Percentiles rank a stretch among this genome's conserved stretches.
phyloP scores from a whole-genome alignment of 2,113 vertebrate species.

The Sander lucioperca region DNA sequence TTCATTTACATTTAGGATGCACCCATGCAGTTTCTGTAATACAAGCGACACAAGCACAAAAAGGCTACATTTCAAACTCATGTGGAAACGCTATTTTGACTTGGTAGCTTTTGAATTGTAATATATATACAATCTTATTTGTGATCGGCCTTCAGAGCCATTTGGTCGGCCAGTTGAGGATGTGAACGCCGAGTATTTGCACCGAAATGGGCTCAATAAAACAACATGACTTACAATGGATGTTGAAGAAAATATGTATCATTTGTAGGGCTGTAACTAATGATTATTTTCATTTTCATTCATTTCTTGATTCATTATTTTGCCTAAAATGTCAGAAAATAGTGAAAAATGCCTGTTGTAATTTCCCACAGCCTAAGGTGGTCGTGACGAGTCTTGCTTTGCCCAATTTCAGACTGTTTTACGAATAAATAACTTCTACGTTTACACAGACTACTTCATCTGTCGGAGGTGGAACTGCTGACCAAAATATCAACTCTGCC shows the following conservation, averaged over 20 bases:
- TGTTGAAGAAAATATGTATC: accelerated
- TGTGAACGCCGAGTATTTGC: background rate
- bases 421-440: background rate
- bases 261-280: background rate
- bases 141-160: conserved; percentile 3
- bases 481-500: background rate
- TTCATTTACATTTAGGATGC: conserved; percentile 48
- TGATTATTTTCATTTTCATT: background rate
- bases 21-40: conserved; percentile 45
- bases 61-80: conserved; percentile 59
- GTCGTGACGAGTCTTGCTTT: too few relatives aligned
- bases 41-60: conserved; percentile 32
- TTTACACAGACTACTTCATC: background rate
- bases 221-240: conserved; percentile 14
- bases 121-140: background rate
- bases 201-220: background rate
- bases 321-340: background rate
- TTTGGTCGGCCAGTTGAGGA: conserved; percentile 27
- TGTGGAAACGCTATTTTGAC: background rate
- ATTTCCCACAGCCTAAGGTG: background rate
- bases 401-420: background rate
- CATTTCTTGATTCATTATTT: background rate
- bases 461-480: background rate
- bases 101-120: background rate
- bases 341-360: background rate